Evolutionary conservation across 2,888 invertebrate species (phyloP).

Genomic region (Drosophila falleni): DNA sequence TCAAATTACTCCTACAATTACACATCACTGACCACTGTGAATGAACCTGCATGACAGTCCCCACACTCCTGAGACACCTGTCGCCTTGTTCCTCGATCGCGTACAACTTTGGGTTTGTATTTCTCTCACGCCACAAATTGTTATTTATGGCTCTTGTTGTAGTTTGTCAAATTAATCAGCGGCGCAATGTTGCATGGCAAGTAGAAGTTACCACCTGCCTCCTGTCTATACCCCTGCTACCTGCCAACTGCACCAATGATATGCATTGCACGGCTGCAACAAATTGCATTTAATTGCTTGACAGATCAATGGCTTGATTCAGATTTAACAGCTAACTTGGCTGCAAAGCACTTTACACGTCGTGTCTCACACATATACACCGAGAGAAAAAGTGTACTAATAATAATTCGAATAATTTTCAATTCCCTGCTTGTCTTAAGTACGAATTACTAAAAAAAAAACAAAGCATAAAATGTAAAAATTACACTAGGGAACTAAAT

Average conservation of each 20-base stretch:
- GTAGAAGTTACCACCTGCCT: constrained; percentile 7
- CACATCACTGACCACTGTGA: constrained; percentile 11
- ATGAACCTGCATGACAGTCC: constrained; percentile 1
- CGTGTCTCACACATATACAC: background rate
- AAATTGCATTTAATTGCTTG: constrained; percentile 73
- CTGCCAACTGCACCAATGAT: constrained; percentile 26
- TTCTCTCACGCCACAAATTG: constrained; percentile 34
- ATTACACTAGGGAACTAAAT: too few species aligned
- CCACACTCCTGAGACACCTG: constrained; percentile 1
- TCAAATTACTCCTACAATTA: constrained; percentile 19
- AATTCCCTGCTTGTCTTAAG: background rate
- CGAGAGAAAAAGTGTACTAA: background rate
- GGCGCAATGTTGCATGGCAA: constrained; percentile 43
- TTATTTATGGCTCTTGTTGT: constrained; percentile 46
- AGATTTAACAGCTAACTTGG: constrained; percentile 6
- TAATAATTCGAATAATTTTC: background rate
- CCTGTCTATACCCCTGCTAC: background rate
- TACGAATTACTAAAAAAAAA: too few species aligned
- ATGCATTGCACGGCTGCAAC: constrained; percentile 45
- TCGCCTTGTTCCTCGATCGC: background rate
- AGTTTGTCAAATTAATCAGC: constrained; percentile 62
- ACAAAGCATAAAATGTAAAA: too few species aligned
- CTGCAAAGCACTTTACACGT: constrained; percentile 24
- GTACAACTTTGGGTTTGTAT: constrained; percentile 31
- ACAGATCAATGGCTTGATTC: constrained; percentile 45